phyloP scores from a whole-genome alignment of 2,113 vertebrate genomes.

The Ophiodon elongatus region DNA sequence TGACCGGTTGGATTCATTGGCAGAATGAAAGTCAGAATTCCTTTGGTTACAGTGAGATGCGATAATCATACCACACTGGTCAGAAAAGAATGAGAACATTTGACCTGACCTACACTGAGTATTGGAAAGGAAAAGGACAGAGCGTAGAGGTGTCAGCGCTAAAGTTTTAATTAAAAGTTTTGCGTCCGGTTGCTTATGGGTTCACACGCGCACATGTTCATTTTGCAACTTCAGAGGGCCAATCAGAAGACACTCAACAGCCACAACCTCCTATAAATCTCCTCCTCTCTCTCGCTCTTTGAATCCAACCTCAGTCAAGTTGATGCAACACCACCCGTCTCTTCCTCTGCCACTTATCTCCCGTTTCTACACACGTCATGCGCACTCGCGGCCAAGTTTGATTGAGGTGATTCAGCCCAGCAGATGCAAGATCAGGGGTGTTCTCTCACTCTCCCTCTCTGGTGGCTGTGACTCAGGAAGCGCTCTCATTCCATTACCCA shows the following conservation, averaged over 20 bases:
- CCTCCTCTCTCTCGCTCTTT: constrained; percentile 8
- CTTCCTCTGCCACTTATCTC: constrained; percentile 55
- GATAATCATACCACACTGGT: constrained; percentile 68
- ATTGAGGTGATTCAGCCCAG: constrained; percentile 72
- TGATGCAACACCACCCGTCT: constrained; percentile 59
- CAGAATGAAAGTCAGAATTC: constrained; percentile 67
- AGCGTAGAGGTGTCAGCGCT: not conserved
- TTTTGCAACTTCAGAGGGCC: constrained; percentile 29
- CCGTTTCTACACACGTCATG: constrained; percentile 56
- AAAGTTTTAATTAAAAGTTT: not conserved
- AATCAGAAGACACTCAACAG: not conserved
- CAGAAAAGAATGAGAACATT: constrained; percentile 65
- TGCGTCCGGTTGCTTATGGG: not conserved
- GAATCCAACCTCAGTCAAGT: constrained; percentile 24
- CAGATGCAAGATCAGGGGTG: constrained; percentile 63
- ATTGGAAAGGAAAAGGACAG: constrained; percentile 19
- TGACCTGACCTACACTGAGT: constrained; percentile 38
- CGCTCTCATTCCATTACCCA: constrained; percentile 74
- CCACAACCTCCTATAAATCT: constrained; percentile 37
- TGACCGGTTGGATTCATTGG: constrained; percentile 73
- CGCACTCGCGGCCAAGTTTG: constrained; percentile 39
- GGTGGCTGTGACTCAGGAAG: constrained; percentile 74
- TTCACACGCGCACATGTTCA: not conserved
- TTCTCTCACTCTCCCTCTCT: constrained; percentile 62
- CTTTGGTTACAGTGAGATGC: constrained; percentile 71